These are phyloP conservation scores for Alloscopus bannaensis DNA, from an alignment of 2,888 invertebrate genomes.

Conservation along the genomic window DNA sequence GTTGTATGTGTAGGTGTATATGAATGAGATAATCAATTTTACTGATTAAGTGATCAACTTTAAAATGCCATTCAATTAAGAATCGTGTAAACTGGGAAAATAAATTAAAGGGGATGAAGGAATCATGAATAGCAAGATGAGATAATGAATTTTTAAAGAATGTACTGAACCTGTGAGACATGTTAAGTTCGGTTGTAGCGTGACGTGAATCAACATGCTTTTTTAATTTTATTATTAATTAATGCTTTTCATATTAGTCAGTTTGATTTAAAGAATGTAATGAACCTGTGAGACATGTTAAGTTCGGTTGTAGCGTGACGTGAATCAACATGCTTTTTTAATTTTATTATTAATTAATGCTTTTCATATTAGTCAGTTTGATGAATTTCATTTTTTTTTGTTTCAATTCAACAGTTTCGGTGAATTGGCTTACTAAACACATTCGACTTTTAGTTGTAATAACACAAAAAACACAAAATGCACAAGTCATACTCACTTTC, in stretches of 20 bases:
- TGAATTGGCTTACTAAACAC: no score
- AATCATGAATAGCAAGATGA: no score
- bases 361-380: slow-evolving; percentile 11
- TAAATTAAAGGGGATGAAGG: no score
- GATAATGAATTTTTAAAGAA: no score
- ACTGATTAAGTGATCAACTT: no score
- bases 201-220: slow-evolving; percentile 33
- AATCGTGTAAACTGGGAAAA: no score
- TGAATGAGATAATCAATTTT: no score
- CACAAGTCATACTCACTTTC: no score
- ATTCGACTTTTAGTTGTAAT: no score
- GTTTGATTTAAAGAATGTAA: background rate
- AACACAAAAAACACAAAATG: no score
- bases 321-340: slow-evolving; percentile 29
- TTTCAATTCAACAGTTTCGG: slow-evolving; percentile 18
- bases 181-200: slow-evolving; percentile 18
- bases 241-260: slow-evolving; percentile 24
- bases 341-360: slow-evolving; percentile 25
- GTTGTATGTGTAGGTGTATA: no score
- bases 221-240: slow-evolving; percentile 23
- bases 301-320: slow-evolving; percentile 30
- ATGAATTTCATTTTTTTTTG: slow-evolving; percentile 10
- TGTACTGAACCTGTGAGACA: background rate
- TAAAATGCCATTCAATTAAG: no score
- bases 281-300: background rate